Evolutionary conservation across 1,140 invertebrate genomes (phyloP), one percentile per base, ranked within the genome.

Genomic region (Dendroctonus valens): DNA sequence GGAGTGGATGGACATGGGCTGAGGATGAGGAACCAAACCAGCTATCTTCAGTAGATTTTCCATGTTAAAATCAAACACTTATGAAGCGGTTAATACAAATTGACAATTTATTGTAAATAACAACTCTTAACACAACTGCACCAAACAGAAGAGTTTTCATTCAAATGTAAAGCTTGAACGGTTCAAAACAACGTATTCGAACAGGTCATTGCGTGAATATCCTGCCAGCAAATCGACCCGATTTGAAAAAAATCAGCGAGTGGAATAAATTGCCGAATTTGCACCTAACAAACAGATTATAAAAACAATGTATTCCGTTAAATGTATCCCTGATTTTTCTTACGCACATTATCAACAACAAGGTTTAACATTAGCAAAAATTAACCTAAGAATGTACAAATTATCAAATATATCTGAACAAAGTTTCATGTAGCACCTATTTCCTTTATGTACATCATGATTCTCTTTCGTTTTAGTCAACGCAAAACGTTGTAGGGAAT

Each of bases 291-390:
- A 68, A 68, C 52, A 50, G 48, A 62, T 67, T 60, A 67, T 67
- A 67, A 67, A 67, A 67, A 60, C 65, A 67, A 59, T 65, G 59
- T 67, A 67, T 59, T 53, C 41, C 41, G 11, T 39, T 60, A 67
- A 60, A 60, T 54, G 57, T 68, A 68, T 68, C 66, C 66, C 66
- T 68, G 66, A 68, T 68, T 68, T 68, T 63, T 57, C 52, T 59
- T 68, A 67, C 65, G 65, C 60, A 63, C 48, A 68, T 68, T 62
- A 62, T 68, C 51, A 68, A 68, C 66, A 68, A 68, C 66, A 63
- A 62, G 62, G 41, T 68, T 68, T 68, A 68, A 63, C 66, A 63
- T 62, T 68, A 68, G 66, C 66, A 63, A 68, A 68, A 68, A 52
- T 61, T 59, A 61, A 67, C 51, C 59, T 62, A 61, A 63, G 54